A percentile compares a stretch with the other conserved stretches of the same genome.
Evolutionary conservation across 2,888 invertebrate species (phyloP).

Genomic region (Drosophila maculinotata): DNA sequence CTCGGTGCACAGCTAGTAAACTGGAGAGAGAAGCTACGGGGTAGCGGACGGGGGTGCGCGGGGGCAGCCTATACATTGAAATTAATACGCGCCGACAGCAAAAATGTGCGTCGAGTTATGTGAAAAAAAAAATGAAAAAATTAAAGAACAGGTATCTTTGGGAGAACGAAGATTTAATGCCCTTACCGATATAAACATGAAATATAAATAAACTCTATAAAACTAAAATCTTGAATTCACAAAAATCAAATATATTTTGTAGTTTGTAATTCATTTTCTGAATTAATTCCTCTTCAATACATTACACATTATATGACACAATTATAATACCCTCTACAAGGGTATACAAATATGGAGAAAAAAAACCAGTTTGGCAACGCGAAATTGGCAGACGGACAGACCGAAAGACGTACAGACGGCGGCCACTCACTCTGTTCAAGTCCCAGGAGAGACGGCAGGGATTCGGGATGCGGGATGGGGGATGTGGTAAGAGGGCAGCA

Average conservation of each 20-base stretch:
- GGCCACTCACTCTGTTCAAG: constrained; percentile 17
- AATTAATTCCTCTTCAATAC: too few relatives aligned
- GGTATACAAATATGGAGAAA: constrained; percentile 1
- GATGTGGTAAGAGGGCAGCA: constrained; percentile 7
- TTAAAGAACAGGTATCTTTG: constrained; percentile 4
- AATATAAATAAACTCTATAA: too few relatives aligned
- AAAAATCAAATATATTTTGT: too few relatives aligned
- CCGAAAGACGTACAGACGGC: constrained; percentile 10
- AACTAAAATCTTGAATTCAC: too few relatives aligned
- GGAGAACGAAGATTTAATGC: neutral
- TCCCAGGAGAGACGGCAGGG: neutral
- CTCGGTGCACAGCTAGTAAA: neutral
- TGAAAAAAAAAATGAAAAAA: constrained; percentile 3
- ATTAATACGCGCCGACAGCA: constrained; percentile 77
- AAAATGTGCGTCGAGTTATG: constrained; percentile 71
- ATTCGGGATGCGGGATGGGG: too few relatives aligned
- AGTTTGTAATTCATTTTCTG: too few relatives aligned
- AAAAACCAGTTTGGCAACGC: constrained; percentile 65
- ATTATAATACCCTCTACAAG: neutral
- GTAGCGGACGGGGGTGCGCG: constrained; percentile 6
- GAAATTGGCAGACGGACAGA: constrained; percentile 54
- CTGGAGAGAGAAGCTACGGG: neutral
- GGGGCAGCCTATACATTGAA: constrained; percentile 58
- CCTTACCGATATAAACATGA: neutral
- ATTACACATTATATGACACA: neutral